Evolutionary conservation across 2,113 vertebrate genomes (phyloP).

Genomic region (Sminthopsis crassicaudata): DNA sequence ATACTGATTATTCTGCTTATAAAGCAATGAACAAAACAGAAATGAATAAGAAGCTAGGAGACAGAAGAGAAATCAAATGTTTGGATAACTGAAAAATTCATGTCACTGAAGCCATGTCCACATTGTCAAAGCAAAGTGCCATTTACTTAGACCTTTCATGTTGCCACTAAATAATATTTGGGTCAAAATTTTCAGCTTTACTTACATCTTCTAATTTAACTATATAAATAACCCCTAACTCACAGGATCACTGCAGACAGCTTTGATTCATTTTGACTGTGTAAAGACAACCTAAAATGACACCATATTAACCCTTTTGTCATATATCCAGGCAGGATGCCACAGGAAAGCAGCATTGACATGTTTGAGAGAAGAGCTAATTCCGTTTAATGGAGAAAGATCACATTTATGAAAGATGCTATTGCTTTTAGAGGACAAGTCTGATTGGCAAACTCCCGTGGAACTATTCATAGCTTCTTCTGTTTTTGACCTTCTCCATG

Average conservation of each 20-base stretch:
- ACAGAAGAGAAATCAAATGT: background rate
- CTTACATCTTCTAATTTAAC: background rate
- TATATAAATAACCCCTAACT: background rate
- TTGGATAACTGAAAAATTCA: background rate
- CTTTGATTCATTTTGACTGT: background rate
- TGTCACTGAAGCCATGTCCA: background rate
- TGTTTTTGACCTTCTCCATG: fast-evolving
- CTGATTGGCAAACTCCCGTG: background rate
- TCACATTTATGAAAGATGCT: background rate
- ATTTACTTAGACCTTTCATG: background rate
- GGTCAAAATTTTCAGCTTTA: slow-evolving; percentile 6
- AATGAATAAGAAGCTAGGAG: slow-evolving; percentile 5
- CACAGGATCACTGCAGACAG: background rate
- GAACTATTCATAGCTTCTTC: background rate
- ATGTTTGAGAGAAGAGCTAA: slow-evolving; percentile 9
- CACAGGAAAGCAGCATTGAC: background rate
- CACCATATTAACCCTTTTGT: background rate
- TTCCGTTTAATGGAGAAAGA: background rate
- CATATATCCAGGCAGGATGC: background rate
- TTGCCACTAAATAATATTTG: background rate
- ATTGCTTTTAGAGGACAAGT: background rate
- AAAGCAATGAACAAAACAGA: slow-evolving; percentile 33
- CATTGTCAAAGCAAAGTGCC: background rate
- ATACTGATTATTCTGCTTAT: background rate
- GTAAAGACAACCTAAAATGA: background rate